Base-by-base conservation (phyloP, 2,113 vertebrate genomes). In the Pangasianodon gigas region DNA sequence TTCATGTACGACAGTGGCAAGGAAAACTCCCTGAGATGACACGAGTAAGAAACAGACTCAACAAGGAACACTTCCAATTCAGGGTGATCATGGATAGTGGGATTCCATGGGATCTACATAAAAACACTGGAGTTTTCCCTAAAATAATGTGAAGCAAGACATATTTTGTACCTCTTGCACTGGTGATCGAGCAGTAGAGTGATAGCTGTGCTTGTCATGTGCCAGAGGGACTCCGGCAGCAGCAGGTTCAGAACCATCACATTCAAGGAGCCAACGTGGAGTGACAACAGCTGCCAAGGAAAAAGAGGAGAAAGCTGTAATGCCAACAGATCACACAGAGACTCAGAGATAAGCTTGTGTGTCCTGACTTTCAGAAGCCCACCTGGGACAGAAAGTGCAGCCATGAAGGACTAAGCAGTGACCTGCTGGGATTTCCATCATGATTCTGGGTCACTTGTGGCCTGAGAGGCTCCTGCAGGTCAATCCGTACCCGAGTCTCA, bases 191-290 rank as follows among this genome's bases (percentile, higher is more conserved):
- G 95, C 90, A 99, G 96, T 89, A 99, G 94, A 29, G 95, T 96
- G 2, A 96, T 96, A 92, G 96, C 96, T 80, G 96, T 95, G 85
- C 98, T 94, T 1, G 97, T 97, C 96, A 98, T 96, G 93, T 99
- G 98, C 98, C 98, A 99, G 19, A 99, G 96, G 37, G 98, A 98
- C 90, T 99, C 98, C 0, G 98, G 96, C 79, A 97, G 96, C 29
- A 96, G 97, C 88, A 98, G 93, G 71, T 99, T 98, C 91, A 99
- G 95, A 77, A 99, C 97, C 96, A 99, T 99, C 94, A 99, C 93
- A 80, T 98, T 99, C 93, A 99, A 94, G 54, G 98, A 98, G 90
- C 97, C 96, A 92, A 99, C 75, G 58, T 99, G 98, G 91, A 99
- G 94, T 7, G 98, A 99, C 89, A 98, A 94, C 29, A 98, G 94